A percentile compares a stretch with the other conserved stretches of the same genome.
phyloP scores from a whole-genome alignment of 2,113 vertebrate species.

The Cepphus grylle region DNA sequence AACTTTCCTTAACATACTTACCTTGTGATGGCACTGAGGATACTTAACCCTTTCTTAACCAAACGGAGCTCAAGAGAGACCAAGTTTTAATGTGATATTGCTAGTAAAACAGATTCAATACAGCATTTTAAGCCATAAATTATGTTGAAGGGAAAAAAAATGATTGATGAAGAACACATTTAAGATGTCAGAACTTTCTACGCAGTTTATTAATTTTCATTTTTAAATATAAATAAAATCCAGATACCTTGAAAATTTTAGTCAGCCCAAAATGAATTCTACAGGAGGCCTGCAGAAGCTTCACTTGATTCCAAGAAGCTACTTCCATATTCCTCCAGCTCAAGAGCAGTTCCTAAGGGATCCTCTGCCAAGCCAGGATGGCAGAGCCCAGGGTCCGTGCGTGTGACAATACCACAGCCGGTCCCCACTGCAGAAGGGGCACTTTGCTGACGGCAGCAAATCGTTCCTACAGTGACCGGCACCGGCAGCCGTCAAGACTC shows the following conservation, averaged over 20 bases:
- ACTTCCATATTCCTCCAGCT: background rate
- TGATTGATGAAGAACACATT: slow-evolving; percentile 44
- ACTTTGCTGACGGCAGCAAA: background rate
- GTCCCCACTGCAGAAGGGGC: background rate
- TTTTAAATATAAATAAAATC: slow-evolving; percentile 41
- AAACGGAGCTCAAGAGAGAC: slow-evolving; percentile 68
- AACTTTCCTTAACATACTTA: slow-evolving; percentile 76
- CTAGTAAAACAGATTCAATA: slow-evolving; percentile 55
- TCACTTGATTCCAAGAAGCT: slow-evolving; percentile 20
- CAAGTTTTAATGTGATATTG: slow-evolving; percentile 44
- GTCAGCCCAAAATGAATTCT: slow-evolving; percentile 9
- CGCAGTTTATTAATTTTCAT: slow-evolving; percentile 1
- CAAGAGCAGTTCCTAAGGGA: background rate
- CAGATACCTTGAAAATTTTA: slow-evolving; percentile 38
- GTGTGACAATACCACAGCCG: background rate
- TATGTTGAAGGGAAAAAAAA: slow-evolving; percentile 31
- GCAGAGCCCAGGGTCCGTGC: background rate
- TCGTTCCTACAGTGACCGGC: background rate
- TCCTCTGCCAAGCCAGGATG: background rate
- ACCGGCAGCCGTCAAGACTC: background rate
- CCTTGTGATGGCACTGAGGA: slow-evolving; percentile 75
- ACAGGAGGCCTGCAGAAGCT: background rate
- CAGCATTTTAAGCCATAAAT: slow-evolving; percentile 84
- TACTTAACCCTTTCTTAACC: slow-evolving; percentile 65
- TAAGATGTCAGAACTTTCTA: slow-evolving; percentile 27